A percentile compares a stretch with the other conserved stretches of the same genome.
Evolutionary conservation across 2,113 vertebrate genomes (phyloP).

Genomic region (Neogobius melanostomus): DNA sequence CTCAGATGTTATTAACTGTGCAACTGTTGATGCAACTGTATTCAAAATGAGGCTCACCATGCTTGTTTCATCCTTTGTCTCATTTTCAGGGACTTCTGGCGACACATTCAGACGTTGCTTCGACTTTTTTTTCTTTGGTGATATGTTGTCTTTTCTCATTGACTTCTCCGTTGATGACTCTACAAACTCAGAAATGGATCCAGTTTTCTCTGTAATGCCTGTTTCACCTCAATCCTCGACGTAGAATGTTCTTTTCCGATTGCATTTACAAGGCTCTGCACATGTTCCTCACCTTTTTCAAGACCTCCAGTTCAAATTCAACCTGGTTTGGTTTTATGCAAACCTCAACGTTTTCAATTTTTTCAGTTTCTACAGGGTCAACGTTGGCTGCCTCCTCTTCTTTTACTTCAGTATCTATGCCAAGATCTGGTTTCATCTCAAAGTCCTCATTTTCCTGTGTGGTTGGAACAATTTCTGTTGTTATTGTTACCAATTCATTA

Average conservation of each 20-base stretch:
- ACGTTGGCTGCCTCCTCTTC: too few relatives aligned
- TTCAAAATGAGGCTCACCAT: background rate
- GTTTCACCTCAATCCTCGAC: background rate
- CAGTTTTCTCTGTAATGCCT: background rate
- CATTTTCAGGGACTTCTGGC: background rate
- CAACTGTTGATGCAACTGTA: constrained; percentile 4
- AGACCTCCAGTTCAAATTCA: constrained; percentile 4
- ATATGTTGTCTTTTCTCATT: too few relatives aligned
- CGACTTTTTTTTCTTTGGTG: background rate
- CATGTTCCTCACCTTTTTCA: background rate
- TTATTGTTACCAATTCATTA: background rate
- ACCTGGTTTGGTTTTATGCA: background rate
- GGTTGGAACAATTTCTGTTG: background rate
- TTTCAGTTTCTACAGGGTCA: background rate
- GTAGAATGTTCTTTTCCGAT: background rate
- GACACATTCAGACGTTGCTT: background rate
- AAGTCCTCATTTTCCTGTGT: background rate
- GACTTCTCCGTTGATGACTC: background rate
- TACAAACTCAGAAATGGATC: background rate
- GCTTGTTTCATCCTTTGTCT: background rate
- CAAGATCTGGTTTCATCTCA: background rate
- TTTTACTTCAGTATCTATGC: background rate
- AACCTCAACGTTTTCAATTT: background rate
- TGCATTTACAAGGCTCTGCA: too few relatives aligned
- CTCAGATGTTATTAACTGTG: background rate